These are phyloP conservation scores for Entomyzon cyanotis DNA, from an alignment of 2,113 vertebrate species.

Conservation along the genomic window DNA sequence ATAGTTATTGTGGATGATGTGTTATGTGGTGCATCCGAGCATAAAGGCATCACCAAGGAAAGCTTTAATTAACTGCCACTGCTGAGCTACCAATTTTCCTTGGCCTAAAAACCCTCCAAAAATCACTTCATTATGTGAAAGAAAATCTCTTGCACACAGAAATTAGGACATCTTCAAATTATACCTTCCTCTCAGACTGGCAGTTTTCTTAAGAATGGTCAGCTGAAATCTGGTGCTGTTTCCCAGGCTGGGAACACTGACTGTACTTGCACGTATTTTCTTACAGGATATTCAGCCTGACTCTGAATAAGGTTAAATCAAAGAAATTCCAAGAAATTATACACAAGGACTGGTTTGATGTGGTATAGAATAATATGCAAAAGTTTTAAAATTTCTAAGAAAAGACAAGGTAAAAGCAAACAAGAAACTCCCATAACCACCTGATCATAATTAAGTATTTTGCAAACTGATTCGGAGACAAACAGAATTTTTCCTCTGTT, in stretches of 20 bases:
- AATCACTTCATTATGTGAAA: not conserved
- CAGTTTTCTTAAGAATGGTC: not conserved
- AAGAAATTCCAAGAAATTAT: not conserved
- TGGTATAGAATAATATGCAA: not conserved
- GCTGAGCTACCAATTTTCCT: not conserved
- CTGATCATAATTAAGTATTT: conserved; percentile 88
- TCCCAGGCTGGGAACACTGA: not conserved
- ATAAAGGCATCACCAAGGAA: not conserved
- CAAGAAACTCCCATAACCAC: conserved; percentile 63
- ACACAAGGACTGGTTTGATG: not conserved
- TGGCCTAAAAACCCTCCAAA: not conserved
- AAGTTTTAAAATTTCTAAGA: not conserved
- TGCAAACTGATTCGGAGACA: conserved; percentile 89
- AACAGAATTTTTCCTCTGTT: conserved; percentile 91
- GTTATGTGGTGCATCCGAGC: not conserved
- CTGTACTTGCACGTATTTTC: not conserved
- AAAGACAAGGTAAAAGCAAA: not conserved
- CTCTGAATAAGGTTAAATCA: not conserved
- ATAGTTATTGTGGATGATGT: not conserved
- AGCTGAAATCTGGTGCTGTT: not conserved
- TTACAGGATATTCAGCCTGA: not conserved
- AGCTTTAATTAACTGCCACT: not conserved
- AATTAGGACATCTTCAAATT: conserved; percentile 14
- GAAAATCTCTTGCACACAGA: not conserved
- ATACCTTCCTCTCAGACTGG: not conserved